Evolutionary conservation across 2,888 invertebrate species (phyloP), one percentile per base, ranked within the genome.

Genomic region (Gymnocheta viridis): DNA sequence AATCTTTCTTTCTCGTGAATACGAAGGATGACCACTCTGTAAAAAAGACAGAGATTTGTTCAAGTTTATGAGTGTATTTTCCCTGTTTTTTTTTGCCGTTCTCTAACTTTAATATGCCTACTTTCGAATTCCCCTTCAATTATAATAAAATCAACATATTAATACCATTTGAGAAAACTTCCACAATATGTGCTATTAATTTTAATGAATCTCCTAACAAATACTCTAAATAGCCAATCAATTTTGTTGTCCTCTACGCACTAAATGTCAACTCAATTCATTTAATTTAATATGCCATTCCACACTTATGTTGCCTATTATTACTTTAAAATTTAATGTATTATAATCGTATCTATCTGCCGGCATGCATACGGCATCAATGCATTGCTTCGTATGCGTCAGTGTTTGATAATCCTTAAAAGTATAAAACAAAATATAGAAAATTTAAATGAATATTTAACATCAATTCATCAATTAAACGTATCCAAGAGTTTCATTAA

Each of bases 401-500:
- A 32, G 44, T 62, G n/a, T 29, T 27, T 44, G 54, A 38, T 72
- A 74, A 83, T 69, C 22, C 79, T 74, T 79, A 74, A 74, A 73
- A 74, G 79, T 69, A 79, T 83, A 49, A 76, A 83, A 79, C 79
- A 83, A 79, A 79, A 79, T 79, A 76, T 74, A 58, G 69, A 70
- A 79, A 83, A 76, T 66, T 83, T 70, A 83, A 79, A 64, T 70
- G 79, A 79, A 79, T 76, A 76, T 79, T 79, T 83, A 83, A 66
- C 74, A 74, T 62, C 58, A 74, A 79, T 83, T 70, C 79, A 79
- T 83, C 79, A 83, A 83, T 79, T 83, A 83, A 83, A 83, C 49
- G 79, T 70, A 83, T 41, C 41, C 64, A 44, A 70, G 78, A 79
- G 54, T 66, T 76, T 32, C 17, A 24, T 32, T 72, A n/a, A 9